Base-by-base conservation (phyloP, 2,113 vertebrate genomes). In the Rhodinocichla rosea region DNA sequence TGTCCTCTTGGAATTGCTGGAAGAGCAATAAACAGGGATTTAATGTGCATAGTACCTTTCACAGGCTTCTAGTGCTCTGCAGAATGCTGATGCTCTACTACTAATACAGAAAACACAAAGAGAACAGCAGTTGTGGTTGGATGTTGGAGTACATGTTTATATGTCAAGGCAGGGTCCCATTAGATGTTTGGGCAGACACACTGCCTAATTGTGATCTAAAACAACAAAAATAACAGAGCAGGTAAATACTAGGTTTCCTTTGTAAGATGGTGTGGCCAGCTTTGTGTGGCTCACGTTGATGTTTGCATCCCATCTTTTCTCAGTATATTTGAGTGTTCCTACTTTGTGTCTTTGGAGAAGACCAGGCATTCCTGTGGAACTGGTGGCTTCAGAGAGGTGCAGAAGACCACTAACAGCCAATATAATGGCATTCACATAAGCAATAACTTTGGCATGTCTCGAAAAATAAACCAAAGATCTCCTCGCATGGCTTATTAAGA, bases 301-400 rank as follows among this genome's bases (percentile, higher is more conserved):
- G 10, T 64, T 88, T 65, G 37, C 0, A 0, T 49, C n/a, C 21
- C 10, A 68, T 71, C 55, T 40, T 56, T 76, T 47, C n/a, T 59
- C 2, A 7, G 55, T 4, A 7, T 0, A 1, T 75, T 76, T 35
- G 33, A 42, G 23, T 30, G 27, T 73, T 83, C 13, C 1, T 56
- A 4, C 4, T 33, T 90, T 59, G 69, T 70, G 23, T 55, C 52
- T 84, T 84, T 24, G 44, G 33, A 59, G 62, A 80, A 7, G 26
- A 64, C 14, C 33, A 37, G 71, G 27, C 49, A n/a, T 30, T 92
- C 22, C 19, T 32, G 7, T 77, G 53, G 32, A 53, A 3, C 4
- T 76, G 27, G 10, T 90, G 71, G 17, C 40, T 88, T 79, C 53
- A 57, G 70, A 49, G 32, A 23, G 32, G 5, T 77, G 15, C 53